A percentile compares a stretch with the other conserved stretches of the same genome.
phyloP scores from a whole-genome alignment of 2,113 vertebrate species.

The Ibidorhyncha struthersii region DNA sequence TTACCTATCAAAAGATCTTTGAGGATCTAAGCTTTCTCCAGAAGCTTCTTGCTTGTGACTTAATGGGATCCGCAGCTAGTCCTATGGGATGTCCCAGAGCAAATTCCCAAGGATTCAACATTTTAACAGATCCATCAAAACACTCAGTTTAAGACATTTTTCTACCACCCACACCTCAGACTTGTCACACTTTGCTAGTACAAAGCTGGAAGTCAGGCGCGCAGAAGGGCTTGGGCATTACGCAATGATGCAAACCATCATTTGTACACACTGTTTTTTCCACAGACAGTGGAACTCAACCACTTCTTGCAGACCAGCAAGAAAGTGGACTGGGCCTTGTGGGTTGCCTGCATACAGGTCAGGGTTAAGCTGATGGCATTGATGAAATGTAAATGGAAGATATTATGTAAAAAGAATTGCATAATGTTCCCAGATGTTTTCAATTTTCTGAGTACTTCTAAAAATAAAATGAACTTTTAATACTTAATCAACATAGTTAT shows the following conservation, averaged over 20 bases:
- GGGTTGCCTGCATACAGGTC: neutral
- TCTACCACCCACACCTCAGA: neutral
- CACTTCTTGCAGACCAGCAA: neutral
- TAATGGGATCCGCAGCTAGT: neutral
- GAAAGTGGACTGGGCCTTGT: neutral
- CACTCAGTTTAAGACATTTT: neutral
- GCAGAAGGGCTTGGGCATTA: neutral
- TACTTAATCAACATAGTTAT: constrained; percentile 69
- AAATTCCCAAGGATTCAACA: neutral
- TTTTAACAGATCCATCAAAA: neutral
- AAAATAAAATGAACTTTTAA: constrained; percentile 69
- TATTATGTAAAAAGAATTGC: constrained; percentile 49
- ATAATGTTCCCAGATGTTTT: constrained; percentile 69
- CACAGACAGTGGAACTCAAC: neutral
- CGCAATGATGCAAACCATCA: neutral
- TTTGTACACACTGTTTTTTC: neutral
- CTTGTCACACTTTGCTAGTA: neutral
- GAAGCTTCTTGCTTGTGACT: neutral
- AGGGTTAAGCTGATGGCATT: constrained; percentile 29
- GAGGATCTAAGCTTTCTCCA: neutral
- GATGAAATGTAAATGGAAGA: constrained; percentile 50
- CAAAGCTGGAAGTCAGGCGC: neutral
- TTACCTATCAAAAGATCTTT: neutral
- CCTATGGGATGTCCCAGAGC: neutral
- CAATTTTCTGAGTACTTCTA: constrained; percentile 66